A percentile compares a stretch with the other conserved stretches of the same genome.
phyloP scores from a whole-genome alignment of 1,140 invertebrate genomes.

The Palaemon carinicauda region DNA sequence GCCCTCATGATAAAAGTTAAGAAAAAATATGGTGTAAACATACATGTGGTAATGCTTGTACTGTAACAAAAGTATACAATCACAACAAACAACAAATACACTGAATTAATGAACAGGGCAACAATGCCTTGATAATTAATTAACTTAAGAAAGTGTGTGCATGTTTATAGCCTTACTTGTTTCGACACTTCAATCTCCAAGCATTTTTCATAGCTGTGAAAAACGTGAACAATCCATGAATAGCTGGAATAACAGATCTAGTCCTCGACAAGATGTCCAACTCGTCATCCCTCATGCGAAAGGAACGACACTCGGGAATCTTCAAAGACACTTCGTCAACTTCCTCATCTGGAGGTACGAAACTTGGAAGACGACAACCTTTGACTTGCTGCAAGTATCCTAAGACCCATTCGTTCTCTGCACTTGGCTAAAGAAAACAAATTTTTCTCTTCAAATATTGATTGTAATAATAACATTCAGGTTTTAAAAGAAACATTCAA shows the following conservation, averaged over 20 bases:
- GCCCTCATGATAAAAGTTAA: too few species aligned
- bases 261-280: constrained; percentile 61
- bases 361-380: constrained; percentile 50
- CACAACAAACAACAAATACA: too few species aligned
- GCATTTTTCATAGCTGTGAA: constrained; percentile 65
- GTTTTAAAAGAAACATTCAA: too few species aligned
- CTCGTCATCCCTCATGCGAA: constrained; percentile 60
- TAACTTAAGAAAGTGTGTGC: not conserved
- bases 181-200: constrained; percentile 63
- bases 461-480: not conserved
- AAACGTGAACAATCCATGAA: constrained; percentile 66
- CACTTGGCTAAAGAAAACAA: constrained; percentile 29
- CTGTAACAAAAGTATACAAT: too few species aligned
- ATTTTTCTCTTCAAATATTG: not conserved
- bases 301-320: constrained; percentile 63
- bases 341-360: not conserved
- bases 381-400: constrained; percentile 57
- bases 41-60: too few species aligned
- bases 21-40: too few species aligned
- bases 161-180: not conserved
- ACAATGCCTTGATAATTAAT: not conserved
- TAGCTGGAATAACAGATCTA: constrained; percentile 64
- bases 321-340: constrained; percentile 59
- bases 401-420: constrained; percentile 53
- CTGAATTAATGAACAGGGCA: too few species aligned